Base-by-base conservation (phyloP, 2,113 vertebrate genomes). In the Sula dactylatra region DNA sequence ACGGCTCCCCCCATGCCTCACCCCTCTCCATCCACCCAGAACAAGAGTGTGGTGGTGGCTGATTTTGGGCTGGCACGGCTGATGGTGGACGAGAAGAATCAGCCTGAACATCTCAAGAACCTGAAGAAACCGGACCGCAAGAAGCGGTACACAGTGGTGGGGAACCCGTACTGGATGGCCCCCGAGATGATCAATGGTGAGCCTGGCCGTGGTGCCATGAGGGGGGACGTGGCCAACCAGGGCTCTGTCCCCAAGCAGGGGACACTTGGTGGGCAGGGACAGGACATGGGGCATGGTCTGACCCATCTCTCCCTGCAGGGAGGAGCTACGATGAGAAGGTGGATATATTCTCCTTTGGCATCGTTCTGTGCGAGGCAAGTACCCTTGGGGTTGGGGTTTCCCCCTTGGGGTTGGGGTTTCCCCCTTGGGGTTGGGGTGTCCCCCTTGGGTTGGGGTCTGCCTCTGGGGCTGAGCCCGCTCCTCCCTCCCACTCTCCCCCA, bases 131-230 rank as follows among this genome's bases (percentile, higher is more conserved):
- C 98, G 0, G 99, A 99, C 95, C 98, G 99, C 47, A 99, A 98
- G 81, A 99, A 99, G 98, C 98, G 99, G 10, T 99, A 99, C 98
- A 99, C 99, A 0, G 99, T 99, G 95, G 99, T 99, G 96, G 99
- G 99, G 61, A 99, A 99, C 96, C 99, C 99, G 0, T 99, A 99
- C 98, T 99, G 99, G 99, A 99, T 99, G 99, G 99, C 99, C 7
- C 99, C 99, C 0, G 99, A 99, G 96, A 99, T 99, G 99, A 99
- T 99, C 97, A 99, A 99, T 3, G 99, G 99, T 99, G 97, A 94
- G 98, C 42, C 9, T 13, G 17, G 38, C n/a, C 2, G 3, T 0
- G 3, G 36, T 36, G 29, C 29, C 1, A 1, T 36, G 22, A 80
- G 42, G 19, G 36, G 13, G 32, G 14, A 14, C 0, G 1, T 26